These are phyloP conservation scores for Augochlora pura DNA, from an alignment of 1,140 invertebrate species.

Conservation along the genomic window DNA sequence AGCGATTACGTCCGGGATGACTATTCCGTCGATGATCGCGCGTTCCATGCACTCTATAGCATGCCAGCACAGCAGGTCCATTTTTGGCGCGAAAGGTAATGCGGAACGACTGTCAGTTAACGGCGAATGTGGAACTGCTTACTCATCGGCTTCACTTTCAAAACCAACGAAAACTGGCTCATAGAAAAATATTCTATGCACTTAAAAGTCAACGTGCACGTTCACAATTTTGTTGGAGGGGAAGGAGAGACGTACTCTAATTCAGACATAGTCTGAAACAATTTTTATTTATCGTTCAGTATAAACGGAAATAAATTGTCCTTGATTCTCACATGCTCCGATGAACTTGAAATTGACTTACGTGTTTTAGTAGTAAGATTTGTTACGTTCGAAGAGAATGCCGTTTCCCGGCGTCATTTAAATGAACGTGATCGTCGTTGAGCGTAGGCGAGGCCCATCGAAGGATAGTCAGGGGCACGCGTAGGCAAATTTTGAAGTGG, in stretches of 20 bases:
- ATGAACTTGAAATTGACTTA: not conserved
- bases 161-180: not conserved
- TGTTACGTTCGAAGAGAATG: not conserved
- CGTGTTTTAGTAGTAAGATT: not conserved
- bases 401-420: not conserved
- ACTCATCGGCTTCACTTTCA: conserved; percentile 31
- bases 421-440: not conserved
- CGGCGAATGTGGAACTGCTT: conserved; percentile 28
- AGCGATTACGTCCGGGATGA: not conserved
- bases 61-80: conserved; percentile 10
- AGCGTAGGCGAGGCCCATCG: conserved; percentile 41
- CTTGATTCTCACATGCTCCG: no score
- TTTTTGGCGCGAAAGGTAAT: conserved; percentile 51
- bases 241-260: no score
- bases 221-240: no score
- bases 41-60: not conserved
- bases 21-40: conserved; percentile 8
- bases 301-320: not conserved
- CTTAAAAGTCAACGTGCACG: no score
- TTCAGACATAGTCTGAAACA: not conserved
- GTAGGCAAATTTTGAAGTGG: conserved; percentile 56
- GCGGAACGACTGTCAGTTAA: conserved; percentile 10
- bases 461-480: conserved; percentile 51
- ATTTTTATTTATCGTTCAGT: not conserved
- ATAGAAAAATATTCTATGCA: not conserved